Conservation (phyloP, 2,888 invertebrate genomes). For the Boloria euphrosyne region DNA sequence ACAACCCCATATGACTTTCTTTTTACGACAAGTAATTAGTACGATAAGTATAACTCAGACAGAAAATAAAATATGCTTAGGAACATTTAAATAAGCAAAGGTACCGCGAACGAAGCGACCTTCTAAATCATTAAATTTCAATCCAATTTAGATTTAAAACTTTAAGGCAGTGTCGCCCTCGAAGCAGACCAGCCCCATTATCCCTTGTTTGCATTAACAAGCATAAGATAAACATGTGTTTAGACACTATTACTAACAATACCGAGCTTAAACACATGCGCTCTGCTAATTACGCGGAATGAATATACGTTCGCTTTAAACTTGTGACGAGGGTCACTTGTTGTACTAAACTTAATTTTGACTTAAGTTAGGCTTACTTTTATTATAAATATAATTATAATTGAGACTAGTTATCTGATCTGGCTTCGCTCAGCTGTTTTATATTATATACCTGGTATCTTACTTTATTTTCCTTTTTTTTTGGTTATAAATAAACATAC, state of each 20-base stretch:
- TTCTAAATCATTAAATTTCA: constrained; percentile 1
- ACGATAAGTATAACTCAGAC: too few species aligned
- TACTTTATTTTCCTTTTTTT: too few species aligned
- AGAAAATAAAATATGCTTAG: too few species aligned
- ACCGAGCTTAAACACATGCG: constrained; percentile 19
- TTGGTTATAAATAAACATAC: too few species aligned
- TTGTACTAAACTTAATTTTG: constrained; percentile 7
- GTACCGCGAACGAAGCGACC: neutral
- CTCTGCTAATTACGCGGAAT: constrained; percentile 21
- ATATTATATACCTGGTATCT: too few species aligned
- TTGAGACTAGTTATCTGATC: too few species aligned
- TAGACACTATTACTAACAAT: constrained; percentile 25
- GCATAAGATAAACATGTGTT: constrained; percentile 31
- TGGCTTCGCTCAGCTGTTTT: too few species aligned
- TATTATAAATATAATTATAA: neutral
- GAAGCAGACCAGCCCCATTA: constrained; percentile 22
- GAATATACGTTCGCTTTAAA: constrained; percentile 14
- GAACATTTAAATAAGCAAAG: too few species aligned
- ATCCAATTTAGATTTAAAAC: constrained; percentile 8
- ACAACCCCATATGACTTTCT: too few species aligned
- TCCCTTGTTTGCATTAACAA: constrained; percentile 30
- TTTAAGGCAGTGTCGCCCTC: constrained; percentile 8
- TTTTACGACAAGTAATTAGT: too few species aligned
- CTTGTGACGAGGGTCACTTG: constrained; percentile 11
- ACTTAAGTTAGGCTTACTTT: neutral